Evolutionary conservation across 1,140 invertebrate genomes (phyloP).

Genomic region (Pachypsylla venusta): DNA sequence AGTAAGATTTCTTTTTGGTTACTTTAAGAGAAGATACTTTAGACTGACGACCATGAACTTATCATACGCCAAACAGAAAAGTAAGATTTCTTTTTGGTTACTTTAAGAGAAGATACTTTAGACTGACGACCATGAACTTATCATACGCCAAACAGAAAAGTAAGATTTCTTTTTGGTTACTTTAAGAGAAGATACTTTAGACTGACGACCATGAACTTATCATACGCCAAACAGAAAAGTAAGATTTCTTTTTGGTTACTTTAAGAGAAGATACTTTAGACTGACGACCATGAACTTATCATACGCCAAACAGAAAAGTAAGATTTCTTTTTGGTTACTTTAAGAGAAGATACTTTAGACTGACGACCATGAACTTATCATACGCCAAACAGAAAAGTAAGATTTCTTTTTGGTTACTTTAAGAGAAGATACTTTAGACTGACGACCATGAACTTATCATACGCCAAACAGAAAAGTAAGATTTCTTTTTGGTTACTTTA

Average conservation of each 20-base stretch:
- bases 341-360: too few species aligned
- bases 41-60: conserved; percentile 69
- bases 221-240: conserved; percentile 72
- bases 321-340: conserved; percentile 22
- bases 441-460: too few species aligned
- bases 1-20: conserved; percentile 34
- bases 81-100: conserved; percentile 32
- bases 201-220: conserved; percentile 66
- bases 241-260: conserved; percentile 30
- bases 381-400: too few species aligned
- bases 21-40: conserved; percentile 73
- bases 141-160: conserved; percentile 74
- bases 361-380: too few species aligned
- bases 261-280: conserved; percentile 75
- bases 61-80: conserved; percentile 71
- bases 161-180: too few species aligned
- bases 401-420: too few species aligned
- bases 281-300: conserved; percentile 68
- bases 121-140: conserved; percentile 66
- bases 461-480: too few species aligned
- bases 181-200: conserved; percentile 78
- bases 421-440: too few species aligned
- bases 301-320: conserved; percentile 72
- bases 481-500: too few species aligned
- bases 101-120: conserved; percentile 78